Conservation (phyloP, 2,113 vertebrate species). For the Peromyscus polionotus region DNA sequence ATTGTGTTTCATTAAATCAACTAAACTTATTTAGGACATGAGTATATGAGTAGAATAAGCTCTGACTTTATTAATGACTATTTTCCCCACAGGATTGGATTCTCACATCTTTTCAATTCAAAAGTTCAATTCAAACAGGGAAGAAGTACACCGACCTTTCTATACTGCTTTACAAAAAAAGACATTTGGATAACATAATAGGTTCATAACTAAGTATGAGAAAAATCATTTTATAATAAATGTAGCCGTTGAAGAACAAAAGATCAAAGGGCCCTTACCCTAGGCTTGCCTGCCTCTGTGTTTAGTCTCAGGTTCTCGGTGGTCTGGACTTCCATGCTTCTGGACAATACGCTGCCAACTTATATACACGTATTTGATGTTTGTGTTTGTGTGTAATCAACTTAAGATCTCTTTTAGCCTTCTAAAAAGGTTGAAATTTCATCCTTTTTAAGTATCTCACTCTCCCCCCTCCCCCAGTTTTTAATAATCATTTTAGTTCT, state of each 20-base stretch:
- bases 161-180: background rate
- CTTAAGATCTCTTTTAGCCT: background rate
- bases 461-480: background rate
- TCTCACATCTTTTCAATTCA: background rate
- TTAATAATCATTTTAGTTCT: background rate
- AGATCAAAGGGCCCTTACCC: background rate
- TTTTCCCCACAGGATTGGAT: background rate
- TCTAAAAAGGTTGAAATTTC: background rate
- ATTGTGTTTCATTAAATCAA: background rate
- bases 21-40: background rate
- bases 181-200: background rate
- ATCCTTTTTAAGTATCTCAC: background rate
- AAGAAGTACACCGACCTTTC: background rate
- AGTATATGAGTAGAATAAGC: background rate
- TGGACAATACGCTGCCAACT: background rate
- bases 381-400: background rate
- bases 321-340: background rate
- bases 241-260: background rate
- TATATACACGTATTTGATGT: background rate
- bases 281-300: background rate
- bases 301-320: background rate
- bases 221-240: constrained; percentile 12
- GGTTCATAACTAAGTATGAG: background rate
- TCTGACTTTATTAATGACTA: background rate
- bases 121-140: background rate